These are phyloP conservation scores for Platyrinchus mystaceus DNA, from an alignment of 2,797 vertebrate genomes.

Conservation along the genomic window DNA sequence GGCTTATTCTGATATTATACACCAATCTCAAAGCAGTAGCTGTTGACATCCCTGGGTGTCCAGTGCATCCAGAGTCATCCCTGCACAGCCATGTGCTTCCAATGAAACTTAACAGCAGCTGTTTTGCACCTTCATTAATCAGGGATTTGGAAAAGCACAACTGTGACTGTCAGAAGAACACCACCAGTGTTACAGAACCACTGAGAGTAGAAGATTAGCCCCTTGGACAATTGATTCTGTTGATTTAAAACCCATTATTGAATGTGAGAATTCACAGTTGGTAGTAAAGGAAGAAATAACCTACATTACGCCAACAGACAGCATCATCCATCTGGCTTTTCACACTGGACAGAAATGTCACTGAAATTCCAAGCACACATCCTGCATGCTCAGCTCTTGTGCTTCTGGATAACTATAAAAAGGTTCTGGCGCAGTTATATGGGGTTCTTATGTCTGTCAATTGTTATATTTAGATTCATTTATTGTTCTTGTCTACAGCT, in stretches of 20 bases:
- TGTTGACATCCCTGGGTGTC: background rate
- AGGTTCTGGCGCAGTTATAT: background rate
- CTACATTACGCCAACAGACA: background rate
- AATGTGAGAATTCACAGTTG: background rate
- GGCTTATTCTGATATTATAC: background rate
- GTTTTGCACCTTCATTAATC: background rate
- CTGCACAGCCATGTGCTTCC: background rate
- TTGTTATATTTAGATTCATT: background rate
- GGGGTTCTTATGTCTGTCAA: background rate
- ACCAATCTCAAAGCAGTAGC: background rate
- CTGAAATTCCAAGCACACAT: background rate
- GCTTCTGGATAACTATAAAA: background rate
- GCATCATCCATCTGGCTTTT: background rate
- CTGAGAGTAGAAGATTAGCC: background rate
- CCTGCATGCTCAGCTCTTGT: background rate
- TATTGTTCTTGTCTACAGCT: background rate
- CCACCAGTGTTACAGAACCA: background rate
- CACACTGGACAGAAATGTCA: background rate
- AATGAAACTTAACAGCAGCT: background rate
- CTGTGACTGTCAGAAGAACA: background rate
- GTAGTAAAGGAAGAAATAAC: background rate
- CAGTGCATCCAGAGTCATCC: background rate
- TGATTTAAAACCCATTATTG: background rate
- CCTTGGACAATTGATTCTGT: background rate
- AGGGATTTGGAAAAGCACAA: background rate